phyloP scores from a whole-genome alignment of 2,888 invertebrate genomes.

The Anthoptus insignis region DNA sequence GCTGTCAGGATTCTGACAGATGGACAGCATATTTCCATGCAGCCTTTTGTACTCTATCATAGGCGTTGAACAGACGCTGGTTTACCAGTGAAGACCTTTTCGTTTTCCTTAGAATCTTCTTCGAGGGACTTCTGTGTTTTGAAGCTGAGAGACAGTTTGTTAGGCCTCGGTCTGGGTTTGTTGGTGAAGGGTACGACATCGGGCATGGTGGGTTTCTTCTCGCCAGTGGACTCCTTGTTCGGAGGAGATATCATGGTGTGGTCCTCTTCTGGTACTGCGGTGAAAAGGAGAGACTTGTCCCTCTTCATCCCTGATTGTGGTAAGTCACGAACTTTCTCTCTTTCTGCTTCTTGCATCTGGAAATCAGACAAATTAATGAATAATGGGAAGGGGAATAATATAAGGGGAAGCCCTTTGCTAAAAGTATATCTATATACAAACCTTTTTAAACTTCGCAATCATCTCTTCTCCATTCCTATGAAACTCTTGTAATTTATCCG shows the following conservation, averaged over 20 bases:
- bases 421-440: slow-evolving; percentile 49
- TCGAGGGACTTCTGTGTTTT: slow-evolving; percentile 86
- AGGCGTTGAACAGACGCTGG: slow-evolving; percentile 93
- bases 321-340: slow-evolving; percentile 81
- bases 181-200: slow-evolving; percentile 84
- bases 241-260: slow-evolving; percentile 83
- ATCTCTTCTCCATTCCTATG: slow-evolving; percentile 76
- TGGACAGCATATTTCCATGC: slow-evolving; percentile 91
- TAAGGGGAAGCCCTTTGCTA: too few species aligned
- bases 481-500: slow-evolving; percentile 70
- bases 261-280: slow-evolving; percentile 94
- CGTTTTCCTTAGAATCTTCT: slow-evolving; percentile 84
- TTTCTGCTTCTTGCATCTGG: slow-evolving; percentile 79
- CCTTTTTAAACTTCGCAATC: slow-evolving; percentile 77
- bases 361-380: too few species aligned
- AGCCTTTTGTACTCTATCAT: slow-evolving; percentile 92
- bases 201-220: slow-evolving; percentile 73
- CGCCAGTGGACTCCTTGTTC: slow-evolving; percentile 61
- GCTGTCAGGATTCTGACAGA: slow-evolving; percentile 89
- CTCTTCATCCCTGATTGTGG: slow-evolving; percentile 89
- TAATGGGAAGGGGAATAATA: too few species aligned
- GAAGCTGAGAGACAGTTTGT: slow-evolving; percentile 86
- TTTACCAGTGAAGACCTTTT: slow-evolving; percentile 89
- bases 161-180: slow-evolving; percentile 83
- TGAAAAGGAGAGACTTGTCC: slow-evolving; percentile 93